Base-by-base conservation (phyloP, 2,888 invertebrate genomes). In the Synanthedon myopaeformis region DNA sequence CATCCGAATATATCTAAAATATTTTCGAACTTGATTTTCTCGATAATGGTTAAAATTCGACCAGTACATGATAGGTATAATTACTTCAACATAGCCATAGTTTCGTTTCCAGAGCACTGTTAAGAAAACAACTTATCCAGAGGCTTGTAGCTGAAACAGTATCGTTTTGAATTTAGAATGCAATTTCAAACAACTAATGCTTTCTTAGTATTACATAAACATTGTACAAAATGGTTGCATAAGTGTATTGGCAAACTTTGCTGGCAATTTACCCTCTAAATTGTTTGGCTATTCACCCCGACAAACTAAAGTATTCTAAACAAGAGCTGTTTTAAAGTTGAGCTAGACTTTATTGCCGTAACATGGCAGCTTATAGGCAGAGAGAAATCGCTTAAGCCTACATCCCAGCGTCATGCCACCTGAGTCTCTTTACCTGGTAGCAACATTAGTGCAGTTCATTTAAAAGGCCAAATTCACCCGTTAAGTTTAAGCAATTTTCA, bases 381-480 rank as follows among this genome's bases (percentile, higher is more conserved):
- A 70, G 69, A 72, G 70, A 73, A 76, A 79, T 79, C 79, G 74
- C 74, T 80, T 79, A 80, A 80, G 78, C 79, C 72, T 63, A 69
- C 66, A 64, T 67, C 68, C 66, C 70, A 61, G 67, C 69, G 73
- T 72, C 65, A 59, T 63, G 69, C 69, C 81, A 82, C 81, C 80
- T 79, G 79, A 62, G 79, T 66, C 76, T 69, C 67, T 55, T 66
- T 69, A 70, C 17, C 12, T 62, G 61, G 61, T 60, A 65, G 74
- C 74, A 75, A 79, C 78, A 79, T 80, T 72, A 54, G 42, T 14
- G 19, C 42, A 49, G 35, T 8, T 35, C 35, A 35, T 35, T 35
- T 35, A 35, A 35, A 35, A 35, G 35, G 35, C 35, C 3, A 35
- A 35, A 35, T 35, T 35, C 8, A 10, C 35, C 35, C 2, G 35